These are phyloP conservation scores for Magallana angulata DNA, from an alignment of 1,140 invertebrate genomes.

Conservation along the genomic window DNA sequence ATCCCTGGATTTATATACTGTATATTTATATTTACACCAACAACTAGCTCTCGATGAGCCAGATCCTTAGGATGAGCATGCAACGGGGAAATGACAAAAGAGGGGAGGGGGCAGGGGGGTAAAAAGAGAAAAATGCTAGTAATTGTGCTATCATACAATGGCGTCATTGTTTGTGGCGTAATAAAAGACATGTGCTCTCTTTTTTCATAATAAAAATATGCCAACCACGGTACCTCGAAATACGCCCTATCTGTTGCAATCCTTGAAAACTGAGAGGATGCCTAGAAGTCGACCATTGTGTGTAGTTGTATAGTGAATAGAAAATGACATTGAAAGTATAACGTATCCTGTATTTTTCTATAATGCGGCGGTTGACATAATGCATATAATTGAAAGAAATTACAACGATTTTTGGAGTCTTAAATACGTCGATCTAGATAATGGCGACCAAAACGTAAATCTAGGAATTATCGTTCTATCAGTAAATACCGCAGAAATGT, in stretches of 20 bases:
- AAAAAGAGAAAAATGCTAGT: neutral
- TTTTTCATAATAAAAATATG: neutral
- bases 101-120: neutral
- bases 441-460: neutral
- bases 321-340: too few relatives aligned
- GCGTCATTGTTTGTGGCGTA: neutral
- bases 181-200: conserved; percentile 18
- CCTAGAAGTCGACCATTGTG: neutral
- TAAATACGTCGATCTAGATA: neutral
- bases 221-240: neutral
- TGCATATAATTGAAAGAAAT: too few relatives aligned
- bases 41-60: too few relatives aligned
- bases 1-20: too few relatives aligned
- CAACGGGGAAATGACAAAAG: neutral
- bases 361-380: too few relatives aligned
- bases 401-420: too few relatives aligned
- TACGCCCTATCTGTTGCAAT: neutral
- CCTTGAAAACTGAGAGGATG: conserved; percentile 9
- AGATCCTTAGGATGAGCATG: too few relatives aligned
- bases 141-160: neutral
- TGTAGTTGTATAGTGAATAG: neutral
- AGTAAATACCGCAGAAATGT: neutral
- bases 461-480: neutral
- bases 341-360: too few relatives aligned
- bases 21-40: too few relatives aligned